A percentile compares a stretch with the other conserved stretches of the same genome.
Evolutionary conservation across 2,113 vertebrate species (phyloP).

Genomic region (Gorsachius goisagi): DNA sequence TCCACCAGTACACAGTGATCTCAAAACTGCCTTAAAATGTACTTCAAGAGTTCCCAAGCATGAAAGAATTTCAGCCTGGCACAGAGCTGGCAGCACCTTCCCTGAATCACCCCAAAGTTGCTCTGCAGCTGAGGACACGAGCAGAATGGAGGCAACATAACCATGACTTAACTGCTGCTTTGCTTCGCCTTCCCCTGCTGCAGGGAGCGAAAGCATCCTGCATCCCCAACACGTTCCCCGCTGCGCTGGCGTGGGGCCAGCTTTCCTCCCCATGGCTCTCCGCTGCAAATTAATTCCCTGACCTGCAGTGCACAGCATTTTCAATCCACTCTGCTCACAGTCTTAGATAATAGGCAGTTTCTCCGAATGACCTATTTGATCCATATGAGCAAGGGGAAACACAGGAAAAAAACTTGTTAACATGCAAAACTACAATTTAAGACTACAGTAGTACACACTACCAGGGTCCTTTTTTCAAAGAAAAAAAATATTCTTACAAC

Average conservation of each 20-base stretch:
- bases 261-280: not conserved
- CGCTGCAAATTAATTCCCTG: not conserved
- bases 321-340: not conserved
- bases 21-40: not conserved
- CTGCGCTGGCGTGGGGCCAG: not conserved
- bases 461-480: not conserved
- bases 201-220: not conserved
- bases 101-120: not conserved
- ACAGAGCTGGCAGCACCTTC: not conserved
- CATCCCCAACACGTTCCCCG: not conserved
- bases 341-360: not conserved
- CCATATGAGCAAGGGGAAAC: not conserved
- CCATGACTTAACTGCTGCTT: not conserved
- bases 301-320: not conserved
- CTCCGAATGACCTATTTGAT: not conserved
- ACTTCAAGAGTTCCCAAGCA: not conserved
- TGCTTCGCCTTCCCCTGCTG: not conserved
- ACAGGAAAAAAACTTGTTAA: not conserved
- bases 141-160: not conserved
- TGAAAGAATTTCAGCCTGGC: not conserved
- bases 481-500: not conserved
- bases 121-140: rapidly evolving
- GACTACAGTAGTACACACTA: not conserved
- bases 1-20: not conserved
- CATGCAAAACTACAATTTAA: not conserved